Evolutionary conservation across 2,888 invertebrate species (phyloP).

Genomic region (Erynnis tages): DNA sequence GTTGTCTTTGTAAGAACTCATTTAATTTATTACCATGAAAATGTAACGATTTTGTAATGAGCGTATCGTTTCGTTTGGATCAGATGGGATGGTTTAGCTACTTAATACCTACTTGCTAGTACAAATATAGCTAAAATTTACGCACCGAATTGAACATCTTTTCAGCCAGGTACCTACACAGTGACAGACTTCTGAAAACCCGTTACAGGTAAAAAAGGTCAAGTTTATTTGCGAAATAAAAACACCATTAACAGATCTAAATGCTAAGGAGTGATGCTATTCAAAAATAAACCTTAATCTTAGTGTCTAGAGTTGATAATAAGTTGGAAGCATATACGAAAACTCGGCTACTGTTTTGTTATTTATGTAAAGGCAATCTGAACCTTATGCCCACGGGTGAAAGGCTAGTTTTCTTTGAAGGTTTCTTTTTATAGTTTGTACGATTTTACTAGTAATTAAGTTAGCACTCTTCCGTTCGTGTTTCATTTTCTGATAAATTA

Average conservation of each 20-base stretch:
- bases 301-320: not conserved
- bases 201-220: slow-evolving; percentile 21
- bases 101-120: too few species aligned
- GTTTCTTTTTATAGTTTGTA: not conserved
- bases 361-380: not conserved
- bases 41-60: too few species aligned
- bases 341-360: not conserved
- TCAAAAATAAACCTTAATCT: not conserved
- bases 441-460: slow-evolving; percentile 19
- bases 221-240: slow-evolving; percentile 24
- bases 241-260: slow-evolving; percentile 19
- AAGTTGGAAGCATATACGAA: not conserved
- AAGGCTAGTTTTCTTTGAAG: not conserved
- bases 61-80: too few species aligned
- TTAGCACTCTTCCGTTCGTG: slow-evolving; percentile 4
- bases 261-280: not conserved
- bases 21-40: too few species aligned
- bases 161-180: not conserved
- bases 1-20: too few species aligned
- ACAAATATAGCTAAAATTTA: too few species aligned
- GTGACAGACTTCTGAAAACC: not conserved
- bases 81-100: too few species aligned
- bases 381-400: not conserved
- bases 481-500: slow-evolving; percentile 5
- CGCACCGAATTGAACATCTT: too few species aligned